Evolutionary conservation across 1,140 invertebrate genomes (phyloP), one percentile per base, ranked within the genome.

Genomic region (Asobara japonica): DNA sequence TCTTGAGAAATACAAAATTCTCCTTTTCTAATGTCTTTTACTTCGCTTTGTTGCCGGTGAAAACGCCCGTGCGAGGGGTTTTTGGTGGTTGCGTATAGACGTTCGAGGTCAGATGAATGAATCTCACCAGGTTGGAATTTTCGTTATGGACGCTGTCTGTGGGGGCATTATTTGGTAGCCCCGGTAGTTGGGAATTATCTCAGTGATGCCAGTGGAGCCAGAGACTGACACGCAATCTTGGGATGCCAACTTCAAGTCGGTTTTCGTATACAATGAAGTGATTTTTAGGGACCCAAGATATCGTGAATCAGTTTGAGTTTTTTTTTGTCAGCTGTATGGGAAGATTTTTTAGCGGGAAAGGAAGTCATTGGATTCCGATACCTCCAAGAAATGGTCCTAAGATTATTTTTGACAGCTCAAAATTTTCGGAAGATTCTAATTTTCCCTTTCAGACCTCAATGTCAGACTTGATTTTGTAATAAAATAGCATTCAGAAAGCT

Each of bases 111-210:
- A 72, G 69, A 71, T 31, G 61, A 71, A 71, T 71, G 69, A 72
- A 27, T 48, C 45, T 62, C 60, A 10, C 18, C 41, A 16, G 41
- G 29, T 56, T 65, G 41, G 64, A 65, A 72, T 71, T 65, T 64
- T 10, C 38, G 22, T 71, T 72, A 27, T 27, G 64, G 70, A 45
- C 30, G 33, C 20, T 20, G 45, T 72, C 62, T 36, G 30, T 27
- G 64, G 70, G n/a, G 62, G 70, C 70, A 72, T 72, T 72, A 72
- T 72, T 72, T 72, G 70, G 70, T 72, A 72, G 70, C 70, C 41
- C n/a, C 64, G 70, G 70, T 72, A 72, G 70, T 72, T 72, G 70
- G 29, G 62, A 72, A 72, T 72, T 72, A 72, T 66, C 60, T 13
- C 6, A 11, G 13, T n/a, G 29, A 29, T 27, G n/a, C 41, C 0